A percentile compares a stretch with the other conserved stretches of the same genome.
Conservation (phyloP, 2,113 vertebrate species). For the Odocoileus virginianus region DNA sequence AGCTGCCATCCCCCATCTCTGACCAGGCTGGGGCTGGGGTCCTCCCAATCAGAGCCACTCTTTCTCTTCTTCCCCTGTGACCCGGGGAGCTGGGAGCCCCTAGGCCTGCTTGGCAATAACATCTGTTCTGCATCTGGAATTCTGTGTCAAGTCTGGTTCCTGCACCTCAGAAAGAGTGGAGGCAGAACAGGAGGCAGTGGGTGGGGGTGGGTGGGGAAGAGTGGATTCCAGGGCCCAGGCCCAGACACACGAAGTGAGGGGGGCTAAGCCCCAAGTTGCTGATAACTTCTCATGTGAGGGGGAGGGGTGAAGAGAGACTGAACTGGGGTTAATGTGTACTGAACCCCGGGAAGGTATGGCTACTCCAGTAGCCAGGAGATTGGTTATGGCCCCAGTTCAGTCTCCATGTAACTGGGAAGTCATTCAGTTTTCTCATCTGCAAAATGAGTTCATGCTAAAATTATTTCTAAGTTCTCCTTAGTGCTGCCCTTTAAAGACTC, state of each 20-base stretch:
- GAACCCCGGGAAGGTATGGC: neutral
- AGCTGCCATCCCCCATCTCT: neutral
- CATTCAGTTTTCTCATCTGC: constrained; percentile 8
- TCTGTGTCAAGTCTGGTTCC: constrained; percentile 24
- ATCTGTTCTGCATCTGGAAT: constrained; percentile 62
- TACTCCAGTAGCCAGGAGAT: neutral
- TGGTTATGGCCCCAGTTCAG: neutral
- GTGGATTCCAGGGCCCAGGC: neutral
- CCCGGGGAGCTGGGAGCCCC: neutral
- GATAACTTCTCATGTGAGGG: neutral
- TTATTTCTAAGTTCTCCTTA: neutral
- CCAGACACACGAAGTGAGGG: neutral
- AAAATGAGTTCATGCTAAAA: constrained; percentile 8
- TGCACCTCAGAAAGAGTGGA: constrained; percentile 5
- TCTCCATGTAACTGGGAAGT: neutral
- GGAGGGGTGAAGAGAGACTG: neutral
- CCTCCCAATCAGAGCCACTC: neutral
- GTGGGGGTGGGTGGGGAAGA: neutral
- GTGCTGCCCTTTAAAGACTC: neutral
- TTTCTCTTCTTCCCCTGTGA: neutral
- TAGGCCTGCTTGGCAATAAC: constrained; percentile 8
- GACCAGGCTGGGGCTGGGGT: neutral
- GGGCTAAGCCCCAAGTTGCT: neutral
- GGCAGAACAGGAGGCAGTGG: neutral
- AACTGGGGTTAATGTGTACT: neutral